Base-by-base conservation (phyloP, 2,888 invertebrate genomes). In the Tiliacea aurago region DNA sequence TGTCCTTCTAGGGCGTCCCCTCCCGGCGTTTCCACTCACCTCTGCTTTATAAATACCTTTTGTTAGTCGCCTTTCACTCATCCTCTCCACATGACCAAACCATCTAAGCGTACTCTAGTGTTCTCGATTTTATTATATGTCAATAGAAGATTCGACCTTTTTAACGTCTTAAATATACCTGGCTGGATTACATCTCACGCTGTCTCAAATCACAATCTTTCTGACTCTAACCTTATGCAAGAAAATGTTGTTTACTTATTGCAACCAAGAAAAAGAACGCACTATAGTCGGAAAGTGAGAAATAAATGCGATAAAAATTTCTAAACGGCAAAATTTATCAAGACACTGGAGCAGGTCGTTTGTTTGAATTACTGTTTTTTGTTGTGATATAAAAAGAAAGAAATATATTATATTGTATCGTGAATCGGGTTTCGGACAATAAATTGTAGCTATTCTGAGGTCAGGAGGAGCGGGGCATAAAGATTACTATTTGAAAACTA, bases 341-440 rank as follows among this genome's bases (percentile, higher is more conserved):
- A 82, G 64, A 56, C 65, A 80, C 58, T 75, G 75, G 67, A 66
- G 49, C 64, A 20, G 41, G 59, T 13, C 67, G 64, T 81, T 81
- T 78, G 68, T 73, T 64, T 78, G 73, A 83, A 78, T 78, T 69
- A 79, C 64, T 43, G 61, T 65, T 70, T 63, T 80, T 72, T 69
- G 41, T 78, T 68, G 53, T 53, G 56, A 49, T 66, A 49, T 75
- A 20, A 45, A 73, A 74, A 45, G 6, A 56, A 77, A 61, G 56
- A 77, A 67, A 67, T 76, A 18, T 51, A 56, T 65, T 68, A 37
- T 51, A 49, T 66, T 65, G 33, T 62, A 78, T 61, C 20, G 28
- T 33, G 47, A 53, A 55, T 28, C 51, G 33, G 58, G 63, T 37
- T 59, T 47, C 15, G 10, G 18, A 59, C 13, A 18, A 37, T 80